phyloP scores from a whole-genome alignment of 2,888 invertebrate species.

The Strigamia transsilvanica region DNA sequence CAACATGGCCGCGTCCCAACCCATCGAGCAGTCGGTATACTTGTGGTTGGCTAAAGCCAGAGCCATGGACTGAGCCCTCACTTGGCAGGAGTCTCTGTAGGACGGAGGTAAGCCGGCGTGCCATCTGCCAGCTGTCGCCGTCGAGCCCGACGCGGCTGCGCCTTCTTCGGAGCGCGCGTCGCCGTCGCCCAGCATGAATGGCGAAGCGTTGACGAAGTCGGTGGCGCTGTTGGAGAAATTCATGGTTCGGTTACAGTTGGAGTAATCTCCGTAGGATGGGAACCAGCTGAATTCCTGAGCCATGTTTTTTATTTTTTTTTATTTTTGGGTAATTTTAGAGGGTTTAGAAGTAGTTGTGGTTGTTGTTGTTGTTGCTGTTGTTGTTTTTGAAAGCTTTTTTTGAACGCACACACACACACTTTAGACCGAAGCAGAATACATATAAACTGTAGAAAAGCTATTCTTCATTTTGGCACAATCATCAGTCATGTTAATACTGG shows the following conservation, averaged over 20 bases:
- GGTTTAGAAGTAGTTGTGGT: not conserved
- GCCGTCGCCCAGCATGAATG: constrained; percentile 51
- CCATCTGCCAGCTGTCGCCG: constrained; percentile 32
- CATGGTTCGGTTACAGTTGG: constrained; percentile 54
- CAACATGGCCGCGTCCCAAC: constrained; percentile 51
- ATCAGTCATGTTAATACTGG: constrained; percentile 40
- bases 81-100: constrained; percentile 53
- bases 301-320: constrained; percentile 24
- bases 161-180: constrained; percentile 48
- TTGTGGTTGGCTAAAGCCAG: constrained; percentile 52
- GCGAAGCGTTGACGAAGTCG: constrained; percentile 50
- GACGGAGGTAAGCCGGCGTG: constrained; percentile 53
- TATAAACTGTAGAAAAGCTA: constrained; percentile 37
- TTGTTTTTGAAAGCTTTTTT: not conserved
- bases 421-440: constrained; percentile 32
- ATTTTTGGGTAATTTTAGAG: too few species aligned
- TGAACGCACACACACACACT: not conserved
- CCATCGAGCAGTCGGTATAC: constrained; percentile 51
- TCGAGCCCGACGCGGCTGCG: not conserved
- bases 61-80: constrained; percentile 53
- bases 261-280: constrained; percentile 52
- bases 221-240: constrained; percentile 51
- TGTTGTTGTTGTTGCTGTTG: not conserved
- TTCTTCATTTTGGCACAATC: constrained; percentile 36
- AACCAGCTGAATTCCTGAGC: constrained; percentile 53